Conservation (phyloP, 2,888 invertebrate genomes). For the Stenodema calcarata region DNA sequence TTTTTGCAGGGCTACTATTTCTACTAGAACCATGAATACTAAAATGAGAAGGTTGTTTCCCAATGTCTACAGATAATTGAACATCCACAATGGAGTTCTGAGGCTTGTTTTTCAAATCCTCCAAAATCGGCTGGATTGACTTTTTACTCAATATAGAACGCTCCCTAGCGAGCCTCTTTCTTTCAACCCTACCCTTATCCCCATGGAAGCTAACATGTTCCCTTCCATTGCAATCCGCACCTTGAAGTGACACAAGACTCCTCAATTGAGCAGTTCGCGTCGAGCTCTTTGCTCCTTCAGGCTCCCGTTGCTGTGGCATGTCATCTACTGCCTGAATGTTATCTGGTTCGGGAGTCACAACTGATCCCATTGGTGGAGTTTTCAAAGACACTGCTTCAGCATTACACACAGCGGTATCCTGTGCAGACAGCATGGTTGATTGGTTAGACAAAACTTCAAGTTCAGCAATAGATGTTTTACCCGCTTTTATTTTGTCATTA, state of each 20-base stretch:
- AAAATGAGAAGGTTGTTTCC: background rate
- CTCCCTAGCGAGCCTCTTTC: background rate
- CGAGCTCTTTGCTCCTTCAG: conserved; percentile 3
- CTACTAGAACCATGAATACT: background rate
- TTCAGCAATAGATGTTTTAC: background rate
- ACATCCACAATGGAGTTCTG: background rate
- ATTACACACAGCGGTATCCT: background rate
- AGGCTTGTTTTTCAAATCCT: background rate
- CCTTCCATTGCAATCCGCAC: background rate
- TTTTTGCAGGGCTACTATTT: background rate
- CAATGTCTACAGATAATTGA: background rate
- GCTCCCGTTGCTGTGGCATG: background rate
- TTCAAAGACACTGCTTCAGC: conserved; percentile 17
- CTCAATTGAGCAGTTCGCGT: background rate
- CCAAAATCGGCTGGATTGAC: background rate
- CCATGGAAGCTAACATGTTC: background rate
- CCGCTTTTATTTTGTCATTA: background rate
- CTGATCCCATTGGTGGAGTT: background rate
- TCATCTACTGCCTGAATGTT: background rate
- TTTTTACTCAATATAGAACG: background rate
- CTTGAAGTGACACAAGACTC: background rate
- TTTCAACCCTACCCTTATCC: background rate
- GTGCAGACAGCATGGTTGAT: background rate
- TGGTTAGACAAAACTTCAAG: background rate
- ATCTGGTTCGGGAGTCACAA: background rate